These are phyloP conservation scores for Gymnothorax javanicus DNA, from an alignment of 2,797 vertebrate genomes.

Conservation along the genomic window DNA sequence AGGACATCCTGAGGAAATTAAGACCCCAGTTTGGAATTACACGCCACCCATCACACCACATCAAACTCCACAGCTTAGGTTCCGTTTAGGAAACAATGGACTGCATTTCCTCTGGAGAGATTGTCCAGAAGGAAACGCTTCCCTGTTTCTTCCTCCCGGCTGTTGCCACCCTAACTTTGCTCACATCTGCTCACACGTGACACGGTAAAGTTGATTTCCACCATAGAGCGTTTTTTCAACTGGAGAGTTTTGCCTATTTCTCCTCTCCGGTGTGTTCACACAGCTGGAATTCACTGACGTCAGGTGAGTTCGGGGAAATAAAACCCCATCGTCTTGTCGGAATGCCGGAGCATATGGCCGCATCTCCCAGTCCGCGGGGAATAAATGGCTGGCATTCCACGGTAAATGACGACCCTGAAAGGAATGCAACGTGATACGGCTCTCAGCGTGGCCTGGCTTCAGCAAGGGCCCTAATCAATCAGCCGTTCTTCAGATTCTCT, in stretches of 20 bases:
- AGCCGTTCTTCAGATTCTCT: constrained; percentile 54
- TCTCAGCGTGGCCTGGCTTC: constrained; percentile 40
- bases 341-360: constrained; percentile 28
- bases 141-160: constrained; percentile 31
- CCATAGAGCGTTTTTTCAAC: neutral
- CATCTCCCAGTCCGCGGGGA: constrained; percentile 37
- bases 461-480: constrained; percentile 57
- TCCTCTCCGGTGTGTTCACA: neutral
- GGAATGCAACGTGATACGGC: constrained; percentile 32
- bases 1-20: constrained; percentile 34
- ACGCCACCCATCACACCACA: constrained; percentile 52
- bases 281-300: neutral
- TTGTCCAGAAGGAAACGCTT: constrained; percentile 34
- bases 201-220: neutral
- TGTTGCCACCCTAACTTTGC: neutral
- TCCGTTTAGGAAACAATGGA: constrained; percentile 50
- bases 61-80: constrained; percentile 53
- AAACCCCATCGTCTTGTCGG: constrained; percentile 29
- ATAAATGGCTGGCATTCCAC: constrained; percentile 43
- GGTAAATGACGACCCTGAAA: constrained; percentile 42
- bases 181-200: neutral
- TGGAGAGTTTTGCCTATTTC: neutral
- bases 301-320: no score
- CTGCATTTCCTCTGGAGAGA: constrained; percentile 41
- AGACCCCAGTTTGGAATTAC: constrained; percentile 53